These are phyloP conservation scores for Clitarchus hookeri DNA, from an alignment of 2,888 invertebrate genomes.

Conservation along the genomic window DNA sequence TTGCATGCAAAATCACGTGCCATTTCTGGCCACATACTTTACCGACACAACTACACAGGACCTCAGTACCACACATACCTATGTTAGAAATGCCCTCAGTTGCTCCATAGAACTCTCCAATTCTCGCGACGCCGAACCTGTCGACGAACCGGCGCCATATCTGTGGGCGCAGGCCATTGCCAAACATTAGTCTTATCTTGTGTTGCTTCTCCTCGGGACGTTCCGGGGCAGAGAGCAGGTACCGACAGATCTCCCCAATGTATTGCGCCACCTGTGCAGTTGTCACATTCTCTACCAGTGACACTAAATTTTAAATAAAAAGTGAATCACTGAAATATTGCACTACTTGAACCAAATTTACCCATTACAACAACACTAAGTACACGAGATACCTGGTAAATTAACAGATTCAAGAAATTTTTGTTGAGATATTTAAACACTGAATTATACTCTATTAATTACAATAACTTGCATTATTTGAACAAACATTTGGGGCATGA, in stretches of 20 bases:
- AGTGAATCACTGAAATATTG: no score
- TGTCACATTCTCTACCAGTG: no score
- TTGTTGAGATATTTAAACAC: no score
- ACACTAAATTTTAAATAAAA: no score
- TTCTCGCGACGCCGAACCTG: conserved; percentile 62
- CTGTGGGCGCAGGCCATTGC: conserved; percentile 64
- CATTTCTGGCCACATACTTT: not conserved
- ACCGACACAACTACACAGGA: conserved; percentile 1
- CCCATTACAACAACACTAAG: no score
- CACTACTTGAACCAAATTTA: no score
- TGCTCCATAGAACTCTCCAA: conserved; percentile 70
- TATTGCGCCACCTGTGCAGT: conserved; percentile 53
- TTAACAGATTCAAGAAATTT: no score
- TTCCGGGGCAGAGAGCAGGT: conserved; percentile 52
- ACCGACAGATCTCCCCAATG: conserved; percentile 56
- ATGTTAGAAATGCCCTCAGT: conserved; percentile 73
- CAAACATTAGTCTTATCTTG: conserved; percentile 58
- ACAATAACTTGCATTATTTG: no score
- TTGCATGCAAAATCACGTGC: not conserved
- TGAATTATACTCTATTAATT: no score
- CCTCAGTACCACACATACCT: conserved; percentile 46
- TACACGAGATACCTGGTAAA: no score
- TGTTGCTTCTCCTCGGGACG: conserved; percentile 51
- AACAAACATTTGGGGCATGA: no score
- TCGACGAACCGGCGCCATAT: conserved; percentile 63